Evolutionary conservation across 2,888 invertebrate species (phyloP).

Genomic region (Microplitis manilae): DNA sequence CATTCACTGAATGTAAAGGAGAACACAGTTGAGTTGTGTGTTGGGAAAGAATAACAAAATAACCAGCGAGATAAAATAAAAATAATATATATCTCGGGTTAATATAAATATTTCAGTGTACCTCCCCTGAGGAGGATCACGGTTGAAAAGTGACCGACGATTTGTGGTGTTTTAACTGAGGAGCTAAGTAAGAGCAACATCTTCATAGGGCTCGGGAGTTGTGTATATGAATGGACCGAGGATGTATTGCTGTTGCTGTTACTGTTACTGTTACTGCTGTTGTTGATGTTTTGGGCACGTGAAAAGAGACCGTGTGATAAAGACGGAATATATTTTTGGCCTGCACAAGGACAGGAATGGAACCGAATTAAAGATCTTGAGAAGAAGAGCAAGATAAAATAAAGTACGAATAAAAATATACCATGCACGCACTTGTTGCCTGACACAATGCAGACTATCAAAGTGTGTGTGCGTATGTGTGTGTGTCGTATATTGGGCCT

Average conservation of each 20-base stretch:
- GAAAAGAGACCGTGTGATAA: conserved; percentile 7
- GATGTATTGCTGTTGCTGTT: conserved; percentile 5
- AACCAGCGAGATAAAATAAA: conserved; percentile 25
- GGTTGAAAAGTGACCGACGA: conserved; percentile 27
- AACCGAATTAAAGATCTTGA: conserved; percentile 19
- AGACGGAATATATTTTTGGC: background rate
- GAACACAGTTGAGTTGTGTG: conserved; percentile 7
- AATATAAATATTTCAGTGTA: conserved; percentile 27
- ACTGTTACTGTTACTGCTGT: background rate
- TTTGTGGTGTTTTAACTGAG: conserved; percentile 10
- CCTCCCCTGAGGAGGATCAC: conserved; percentile 17
- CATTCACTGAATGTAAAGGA: background rate
- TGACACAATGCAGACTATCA: conserved; percentile 28
- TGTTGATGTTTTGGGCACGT: conserved; percentile 20
- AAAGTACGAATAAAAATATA: conserved; percentile 3
- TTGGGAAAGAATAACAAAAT: conserved; percentile 25
- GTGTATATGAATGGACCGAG: conserved; percentile 50
- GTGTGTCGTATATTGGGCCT: background rate
- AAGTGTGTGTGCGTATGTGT: conserved; percentile 8
- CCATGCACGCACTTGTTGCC: background rate
- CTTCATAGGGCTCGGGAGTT: conserved; percentile 42
- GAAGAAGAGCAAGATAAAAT: conserved; percentile 34
- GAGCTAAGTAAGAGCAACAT: conserved; percentile 43
- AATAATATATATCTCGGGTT: conserved; percentile 17
- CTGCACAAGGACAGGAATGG: background rate